Base-by-base conservation (phyloP, 2,888 invertebrate species). In the Drosophila kanekoi region DNA sequence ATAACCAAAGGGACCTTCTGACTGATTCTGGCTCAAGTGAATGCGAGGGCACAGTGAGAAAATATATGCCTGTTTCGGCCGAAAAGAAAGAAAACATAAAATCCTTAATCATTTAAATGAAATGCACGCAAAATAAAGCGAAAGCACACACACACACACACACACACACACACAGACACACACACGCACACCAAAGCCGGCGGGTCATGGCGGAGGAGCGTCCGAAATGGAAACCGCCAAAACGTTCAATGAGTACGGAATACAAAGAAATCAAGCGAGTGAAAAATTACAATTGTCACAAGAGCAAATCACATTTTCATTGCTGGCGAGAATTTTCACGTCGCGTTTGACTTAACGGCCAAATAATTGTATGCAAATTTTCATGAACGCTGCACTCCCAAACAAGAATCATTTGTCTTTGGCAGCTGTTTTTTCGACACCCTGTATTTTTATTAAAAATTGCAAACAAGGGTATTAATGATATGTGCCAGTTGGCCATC, bases 281-380 rank as follows among this genome's bases (percentile, higher is more conserved):
- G 87, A 87, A 82, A 89, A 87, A 87, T 89, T 79, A 87, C 85
- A 77, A 87, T 89, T 85, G 89, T 87, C 87, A 82, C 87, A 79
- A 74, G 80, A 82, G 72, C 87, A 89, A 87, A 89, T 87, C 87
- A 77, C 76, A 79, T 72, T 89, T 87, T 84, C 79, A 86, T 86
- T 79, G 75, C 69, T 69, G 47, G 63, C 65, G 54, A 48, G 62
- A 72, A 61, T 69, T 77, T 83, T 80, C 81, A 82, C 81, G 70
- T 70, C 51, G 77, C 75, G 66, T 86, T 83, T 78, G 77, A 70
- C 61, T 85, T 84, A 80, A 89, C 85, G 78, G 67, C 79, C 69
- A 89, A 77, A 81, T 88, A 89, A 89, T 89, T 89, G 82, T 79
- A 87, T 79, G 89, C 77, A 87, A 89, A 88, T 88, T 79, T 80